Evolutionary conservation across 2,113 vertebrate species (phyloP), one percentile per base, ranked within the genome.

Genomic region (Hylia prasina): DNA sequence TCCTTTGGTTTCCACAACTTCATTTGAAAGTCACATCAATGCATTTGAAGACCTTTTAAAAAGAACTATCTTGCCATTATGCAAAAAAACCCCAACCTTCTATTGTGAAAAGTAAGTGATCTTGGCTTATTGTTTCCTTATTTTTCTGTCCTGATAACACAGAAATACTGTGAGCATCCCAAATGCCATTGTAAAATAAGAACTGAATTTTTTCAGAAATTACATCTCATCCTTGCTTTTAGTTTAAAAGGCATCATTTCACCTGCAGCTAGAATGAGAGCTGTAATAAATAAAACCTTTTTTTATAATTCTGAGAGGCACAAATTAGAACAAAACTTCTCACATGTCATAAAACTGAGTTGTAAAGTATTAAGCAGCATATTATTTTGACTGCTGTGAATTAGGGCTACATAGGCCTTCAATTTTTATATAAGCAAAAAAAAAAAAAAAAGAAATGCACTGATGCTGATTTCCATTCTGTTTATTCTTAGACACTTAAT

Each of bases 11-110:
- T 97, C 80, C 64, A 93, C 93, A 94, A 93, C 91, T 96, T 92
- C 80, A 93, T 96, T 91, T 96, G 90, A 94, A 97, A 97, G 89
- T 90, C 82, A 87, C 77, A 95, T 91, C 76, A 97, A 92, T 87
- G 75, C 80, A 84, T 91, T 78, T 96, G 93, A 94, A 97, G 89
- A 95, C 75, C 70, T 97, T 97, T 97, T 89, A 93, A 97, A 94
- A 96, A 84, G 72, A 94, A 92, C 22, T 96, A 69, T 94, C 87
- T 96, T 92, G 8, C 50, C 51, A 31, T 73, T 66, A 70, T 24
- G 94, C 78, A 95, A 95, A 93, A 93, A 24, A 48, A 30, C 15
- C 18, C 23, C n/a, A n/a, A 13, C 14, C 20, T 89, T 91, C 54
- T 95, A 48, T 95, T 93, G 57, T 89, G 75, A 97, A 89, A 63